These are phyloP conservation scores for Pygoscelis adeliae DNA, from an alignment of 2,113 vertebrate species.

Conservation along the genomic window DNA sequence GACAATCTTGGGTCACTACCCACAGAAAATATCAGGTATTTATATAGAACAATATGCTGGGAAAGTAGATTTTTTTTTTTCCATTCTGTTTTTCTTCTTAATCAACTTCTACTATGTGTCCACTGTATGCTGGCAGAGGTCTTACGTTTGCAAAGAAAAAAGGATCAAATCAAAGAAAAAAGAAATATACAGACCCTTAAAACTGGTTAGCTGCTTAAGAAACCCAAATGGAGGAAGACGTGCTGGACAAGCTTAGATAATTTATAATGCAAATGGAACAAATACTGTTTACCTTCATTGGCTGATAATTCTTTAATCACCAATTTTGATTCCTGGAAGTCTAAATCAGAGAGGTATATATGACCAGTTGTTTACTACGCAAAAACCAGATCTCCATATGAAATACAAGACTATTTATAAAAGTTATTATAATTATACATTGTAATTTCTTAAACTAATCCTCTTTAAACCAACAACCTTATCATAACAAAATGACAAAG, in stretches of 20 bases:
- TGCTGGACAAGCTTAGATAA: neutral
- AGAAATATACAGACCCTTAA: neutral
- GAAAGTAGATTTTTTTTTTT: neutral
- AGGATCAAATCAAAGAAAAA: neutral
- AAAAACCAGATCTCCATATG: neutral
- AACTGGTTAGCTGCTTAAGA: neutral
- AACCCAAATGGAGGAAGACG: neutral
- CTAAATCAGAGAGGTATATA: neutral
- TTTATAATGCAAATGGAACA: neutral
- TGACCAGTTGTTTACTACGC: neutral
- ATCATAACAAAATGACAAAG: neutral
- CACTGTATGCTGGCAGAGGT: neutral
- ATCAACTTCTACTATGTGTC: neutral
- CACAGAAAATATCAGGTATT: neutral
- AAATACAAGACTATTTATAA: neutral
- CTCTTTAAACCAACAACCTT: neutral
- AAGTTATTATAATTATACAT: neutral
- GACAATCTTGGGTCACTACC: neutral
- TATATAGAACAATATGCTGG: neutral
- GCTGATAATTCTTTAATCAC: neutral
- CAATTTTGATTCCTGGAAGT: neutral
- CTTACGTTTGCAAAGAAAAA: neutral
- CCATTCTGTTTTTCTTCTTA: neutral
- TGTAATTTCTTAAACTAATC: neutral
- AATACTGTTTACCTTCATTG: neutral